Percentiles rank a stretch among this genome's conserved stretches.
Evolutionary conservation across 2,113 vertebrate genomes (phyloP).

Genomic region (Nanorana parkeri): DNA sequence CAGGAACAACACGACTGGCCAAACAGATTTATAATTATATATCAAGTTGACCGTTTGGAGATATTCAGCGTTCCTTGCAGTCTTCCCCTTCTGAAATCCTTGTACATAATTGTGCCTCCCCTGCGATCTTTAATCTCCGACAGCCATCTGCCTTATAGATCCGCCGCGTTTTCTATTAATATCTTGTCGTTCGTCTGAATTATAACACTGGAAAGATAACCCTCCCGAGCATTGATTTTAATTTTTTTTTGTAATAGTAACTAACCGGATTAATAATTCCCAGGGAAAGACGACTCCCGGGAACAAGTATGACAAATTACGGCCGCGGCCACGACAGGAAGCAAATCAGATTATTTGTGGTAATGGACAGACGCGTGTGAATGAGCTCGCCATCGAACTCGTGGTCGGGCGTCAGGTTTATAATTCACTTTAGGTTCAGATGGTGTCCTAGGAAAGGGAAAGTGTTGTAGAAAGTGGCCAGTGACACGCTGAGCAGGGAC

Average conservation of each 20-base stretch:
- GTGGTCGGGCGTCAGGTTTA: constrained; percentile 7
- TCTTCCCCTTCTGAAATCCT: no score
- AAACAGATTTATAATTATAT: no score
- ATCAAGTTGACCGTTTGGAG: no score
- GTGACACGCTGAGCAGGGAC: neutral
- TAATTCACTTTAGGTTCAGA: constrained; percentile 38
- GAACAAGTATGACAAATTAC: constrained; percentile 15
- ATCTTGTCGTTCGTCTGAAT: neutral
- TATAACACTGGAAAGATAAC: neutral
- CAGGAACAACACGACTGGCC: no score
- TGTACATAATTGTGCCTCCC: no score
- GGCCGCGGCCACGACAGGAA: constrained; percentile 2
- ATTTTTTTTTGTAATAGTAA: neutral
- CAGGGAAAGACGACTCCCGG: neutral
- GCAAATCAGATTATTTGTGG: constrained; percentile 14
- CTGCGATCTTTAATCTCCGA: neutral
- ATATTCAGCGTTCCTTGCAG: no score
- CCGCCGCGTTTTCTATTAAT: neutral
- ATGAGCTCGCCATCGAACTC: constrained; percentile 52
- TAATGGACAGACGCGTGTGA: constrained; percentile 56
- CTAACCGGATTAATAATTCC: neutral
- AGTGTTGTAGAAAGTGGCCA: no score
- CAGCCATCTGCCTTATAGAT: neutral
- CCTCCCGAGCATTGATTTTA: neutral
- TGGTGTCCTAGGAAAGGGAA: constrained; percentile 9